Base-by-base conservation (phyloP, 2,888 invertebrate genomes). In the Eupelmus urozonus region DNA sequence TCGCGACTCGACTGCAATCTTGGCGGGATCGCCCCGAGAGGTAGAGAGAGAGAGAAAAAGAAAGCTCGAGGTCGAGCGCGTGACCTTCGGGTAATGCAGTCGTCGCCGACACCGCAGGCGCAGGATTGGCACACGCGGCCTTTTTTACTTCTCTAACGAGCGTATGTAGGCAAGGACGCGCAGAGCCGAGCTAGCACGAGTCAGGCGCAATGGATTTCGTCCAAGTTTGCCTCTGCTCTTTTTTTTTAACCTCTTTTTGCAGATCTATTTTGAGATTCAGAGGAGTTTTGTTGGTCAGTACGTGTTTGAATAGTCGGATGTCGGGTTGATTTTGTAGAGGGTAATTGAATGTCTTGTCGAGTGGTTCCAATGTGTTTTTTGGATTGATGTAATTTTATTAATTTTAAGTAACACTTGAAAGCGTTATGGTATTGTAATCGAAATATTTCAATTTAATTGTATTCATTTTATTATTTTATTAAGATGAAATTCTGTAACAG, bases 1-100 rank as follows among this genome's bases (percentile, higher is more conserved):
- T 34, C 84, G 84, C 82, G 20, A n/a, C 7, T 45, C 16, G 84
- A 60, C 65, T 53, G 57, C 60, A 74, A 74, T 78, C 82, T 81
- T 80, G 75, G 73, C 70, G 60, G 72, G 78, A 83, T 81, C 27
- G 55, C 53, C 80, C 80, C 72, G 65, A 67, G 62, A 66, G 65
- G n/a, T n/a, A n/a, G n/a, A n/a, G n/a, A n/a, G 34, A 34, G 9
- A 34, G 34, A 34, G 34, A 34, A 9, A 34, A 34, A 34, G 78
- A 16, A 51, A 59, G 34, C 75, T 79, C 55, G 75, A 23, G 71
- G 66, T 76, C 63, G 34, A 67, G 76, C 72, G 63, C 72, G 63
- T 62, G 79, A 79, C 79, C 79, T 79, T 79, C 76, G 69, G 53
- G 69, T 69, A 76, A 76, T 79, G 79, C 79, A 79, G 76, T 76